Conservation (phyloP, 1,140 invertebrate genomes). For the Cotesia typhae region DNA sequence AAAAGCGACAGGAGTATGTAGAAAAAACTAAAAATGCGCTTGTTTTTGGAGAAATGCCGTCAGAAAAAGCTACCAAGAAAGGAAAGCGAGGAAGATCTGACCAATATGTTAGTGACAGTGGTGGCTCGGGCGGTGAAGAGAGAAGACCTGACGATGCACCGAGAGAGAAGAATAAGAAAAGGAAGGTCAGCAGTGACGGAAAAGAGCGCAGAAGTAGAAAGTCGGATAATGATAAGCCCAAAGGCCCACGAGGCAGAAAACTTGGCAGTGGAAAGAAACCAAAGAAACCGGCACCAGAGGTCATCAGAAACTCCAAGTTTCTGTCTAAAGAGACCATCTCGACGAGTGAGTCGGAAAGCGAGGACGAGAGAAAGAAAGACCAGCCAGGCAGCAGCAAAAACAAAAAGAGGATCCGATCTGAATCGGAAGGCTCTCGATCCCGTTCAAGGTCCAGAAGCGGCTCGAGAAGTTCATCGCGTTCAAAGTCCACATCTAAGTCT, state of each 20-base stretch:
- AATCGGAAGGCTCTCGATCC: too few species aligned
- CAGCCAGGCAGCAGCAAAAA: conserved; percentile 68
- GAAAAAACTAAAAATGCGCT: conserved; percentile 95
- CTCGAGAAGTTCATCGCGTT: too few species aligned
- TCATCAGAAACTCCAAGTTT: conserved; percentile 76
- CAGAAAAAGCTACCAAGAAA: conserved; percentile 70
- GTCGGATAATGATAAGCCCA: conserved; percentile 74
- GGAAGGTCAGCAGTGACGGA: conserved; percentile 55
- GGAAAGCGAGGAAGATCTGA: conserved; percentile 68
- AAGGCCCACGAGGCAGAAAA: conserved; percentile 69
- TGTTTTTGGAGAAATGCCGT: conserved; percentile 81
- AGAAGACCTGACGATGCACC: conserved; percentile 57
- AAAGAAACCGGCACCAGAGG: conserved; percentile 45
- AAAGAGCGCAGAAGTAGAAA: conserved; percentile 61
- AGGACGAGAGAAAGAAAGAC: conserved; percentile 72
- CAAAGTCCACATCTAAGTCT: too few species aligned
- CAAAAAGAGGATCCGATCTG: conserved; percentile 62
- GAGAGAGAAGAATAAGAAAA: conserved; percentile 64
- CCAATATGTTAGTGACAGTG: conserved; percentile 77
- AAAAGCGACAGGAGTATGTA: conserved; percentile 92
- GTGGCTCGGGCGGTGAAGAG: conserved; percentile 70
- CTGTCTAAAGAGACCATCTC: conserved; percentile 96
- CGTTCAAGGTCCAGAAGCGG: too few species aligned
- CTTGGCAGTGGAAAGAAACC: conserved; percentile 55
- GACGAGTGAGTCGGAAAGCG: conserved; percentile 91